Base-by-base conservation (phyloP, 1,140 invertebrate genomes). In the Agrilus planipennis region DNA sequence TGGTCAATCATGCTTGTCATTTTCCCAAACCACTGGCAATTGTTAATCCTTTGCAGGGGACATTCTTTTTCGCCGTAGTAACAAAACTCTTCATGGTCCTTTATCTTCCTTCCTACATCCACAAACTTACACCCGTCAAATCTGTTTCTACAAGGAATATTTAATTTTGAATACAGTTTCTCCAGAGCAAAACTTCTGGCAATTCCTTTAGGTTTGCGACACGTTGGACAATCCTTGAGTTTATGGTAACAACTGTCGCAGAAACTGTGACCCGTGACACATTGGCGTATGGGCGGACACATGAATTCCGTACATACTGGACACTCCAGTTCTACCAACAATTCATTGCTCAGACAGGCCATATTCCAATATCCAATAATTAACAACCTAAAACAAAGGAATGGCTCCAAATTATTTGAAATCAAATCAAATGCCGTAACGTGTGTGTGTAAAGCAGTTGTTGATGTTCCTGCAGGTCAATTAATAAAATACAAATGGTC, bases 231-330 rank as follows among this genome's bases (percentile, higher is more conserved):
- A 39, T 69, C 69, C 1, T 70, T 67, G 11, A 86, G 60, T 39
- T 76, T 79, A 16, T 67, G 65, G 36, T 79, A 67, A 62, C 84
- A 88, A 5, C 63, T 61, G 35, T 72, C 68, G 60, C 84, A 88
- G 2, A 86, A 69, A 48, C 84, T 76, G 62, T 88, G 84, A 2
- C 84, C 84, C 47, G 72, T 74, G 46, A 79, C 73, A 54, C 84
- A 88, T 57, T 85, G 78, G 31, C 62, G 65, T 44, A 75, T 81
- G 6, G 84, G 84, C 27, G 80, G 76, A 14, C 75, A 65, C 60
- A 85, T 81, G 53, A 76, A 77, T 47, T 87, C 80, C 53, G 81
- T 68, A 52, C 84, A 88, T 6, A 88, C 80, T 2, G 82, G 82
- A 65, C 84, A 88, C 54, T 87, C 81, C 4, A 52, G 41, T 34